Evolutionary conservation across 2,113 vertebrate genomes (phyloP), one percentile per base, ranked within the genome.

Genomic region (Mobula hypostoma): DNA sequence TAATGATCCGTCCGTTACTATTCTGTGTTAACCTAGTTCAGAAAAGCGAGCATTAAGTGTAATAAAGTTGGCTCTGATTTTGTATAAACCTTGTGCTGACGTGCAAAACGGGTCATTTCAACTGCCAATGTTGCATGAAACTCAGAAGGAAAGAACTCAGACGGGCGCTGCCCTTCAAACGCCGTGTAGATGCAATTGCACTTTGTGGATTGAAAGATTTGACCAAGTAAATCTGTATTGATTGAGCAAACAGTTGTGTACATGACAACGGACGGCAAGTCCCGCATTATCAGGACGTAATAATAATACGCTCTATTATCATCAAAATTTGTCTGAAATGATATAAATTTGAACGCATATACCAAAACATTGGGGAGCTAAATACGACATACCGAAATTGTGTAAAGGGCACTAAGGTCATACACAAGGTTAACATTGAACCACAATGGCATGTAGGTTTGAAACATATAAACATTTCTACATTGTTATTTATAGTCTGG

Each of bases 191-290:
- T 93, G 91, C 91, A 93, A 93, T 93, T 74, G 91, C 91, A 93
- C 91, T 93, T 93, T 93, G 91, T 93, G 70, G 68, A 93, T 74
- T 11, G 91, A 76, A 72, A 56, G 36, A 93, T 48, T 48, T 93
- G 91, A 72, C 66, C 40, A 17, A 93, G 68, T 93, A 66, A 66
- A 61, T 91, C 68, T 27, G 70, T 76, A 76, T 40, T 66, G 91
- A 74, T 74, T 74, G 32, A 40, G 40, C 90, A 21, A 68, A 92
- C 66, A 36, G 88, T 70, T 92, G 63, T 92, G 88, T 93, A 48
- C 36, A 36, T 93, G 91, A 93, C 91, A 93, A 93, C 91, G 91
- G 91, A 93, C 91, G 68, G n/a, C 68, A 48, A 76, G 91, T 93
- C 91, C 91, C 91, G 91, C 91, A 19, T 32, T 72, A 9, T 70